Base-by-base conservation (phyloP, 2,113 vertebrate species). In the Microcebus lehilahytsara region DNA sequence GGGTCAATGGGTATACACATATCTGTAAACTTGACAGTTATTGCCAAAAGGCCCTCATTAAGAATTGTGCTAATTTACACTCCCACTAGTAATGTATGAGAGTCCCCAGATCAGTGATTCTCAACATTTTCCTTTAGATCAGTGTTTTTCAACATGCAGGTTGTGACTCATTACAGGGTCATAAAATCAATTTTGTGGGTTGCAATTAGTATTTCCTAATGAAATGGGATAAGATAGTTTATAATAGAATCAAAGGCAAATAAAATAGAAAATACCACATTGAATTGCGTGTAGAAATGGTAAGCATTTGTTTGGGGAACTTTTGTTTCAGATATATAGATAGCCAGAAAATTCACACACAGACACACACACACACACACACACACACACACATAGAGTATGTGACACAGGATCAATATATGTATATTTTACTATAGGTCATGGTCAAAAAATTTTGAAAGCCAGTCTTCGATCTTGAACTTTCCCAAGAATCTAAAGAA, bases 141-240 rank as follows among this genome's bases (percentile, higher is more conserved):
- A 51, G 83, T 69, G 58, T 46, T 94, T 94, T 90, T 53, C 80
- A 87, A 67, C 89, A 66, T 37, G 42, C 22, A 77, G 19, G 84
- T 14, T 92, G 37, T 97, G 90, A 92, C 75, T 96, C 95, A 96
- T 81, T 60, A 51, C 75, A 85, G 71, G 71, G 85, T 83, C 71
- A 74, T 67, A 32, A 92, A 88, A 96, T 90, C 95, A 96, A n/a
- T 91, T 79, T 66, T 0, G 1, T 89, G 16, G 67, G 79, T 42
- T 87, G 46, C 19, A 93, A 60, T 93, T 92, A 88, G 71, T 84
- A 80, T 60, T 83, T 94, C 85, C 85, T 87, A 96, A 97, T 87
- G 74, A 96, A 91, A 87, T 37, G 64, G 22, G 85, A 84, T 34
- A 64, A 32, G 20, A 30, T 34, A 90, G 40, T 27, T 62, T 64